Evolutionary conservation across 1,140 invertebrate genomes (phyloP).

Genomic region (Trichogramma pretiosum): DNA sequence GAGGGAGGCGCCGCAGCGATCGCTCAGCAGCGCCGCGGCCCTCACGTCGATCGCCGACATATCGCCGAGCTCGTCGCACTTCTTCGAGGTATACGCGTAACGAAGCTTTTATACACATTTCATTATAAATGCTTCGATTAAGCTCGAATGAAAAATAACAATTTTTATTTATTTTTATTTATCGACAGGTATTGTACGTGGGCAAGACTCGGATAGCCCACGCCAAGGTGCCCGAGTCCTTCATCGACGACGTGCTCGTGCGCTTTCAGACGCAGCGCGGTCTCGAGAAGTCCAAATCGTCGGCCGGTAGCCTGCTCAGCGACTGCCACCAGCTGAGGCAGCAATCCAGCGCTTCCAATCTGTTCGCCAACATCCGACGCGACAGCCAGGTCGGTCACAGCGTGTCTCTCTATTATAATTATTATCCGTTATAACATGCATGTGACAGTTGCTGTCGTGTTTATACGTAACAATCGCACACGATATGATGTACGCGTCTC

Average conservation of each 20-base stretch:
- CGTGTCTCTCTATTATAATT: too few relatives aligned
- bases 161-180: constrained; percentile 10
- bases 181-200: constrained; percentile 70
- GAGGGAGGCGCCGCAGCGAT: constrained; percentile 41
- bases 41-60: constrained; percentile 67
- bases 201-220: constrained; percentile 66
- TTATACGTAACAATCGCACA: too few relatives aligned
- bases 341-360: constrained; percentile 26
- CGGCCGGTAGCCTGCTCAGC: constrained; percentile 32
- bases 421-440: too few relatives aligned
- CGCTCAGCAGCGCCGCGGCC: constrained; percentile 52
- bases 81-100: constrained; percentile 80
- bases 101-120: too few relatives aligned
- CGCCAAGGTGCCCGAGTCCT: constrained; percentile 76
- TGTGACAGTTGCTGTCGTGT: too few relatives aligned
- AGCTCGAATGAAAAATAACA: neutral
- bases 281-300: constrained; percentile 55
- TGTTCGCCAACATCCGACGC: constrained; percentile 27
- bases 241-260: constrained; percentile 82
- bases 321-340: constrained; percentile 36
- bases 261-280: constrained; percentile 77
- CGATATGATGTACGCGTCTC: too few relatives aligned
- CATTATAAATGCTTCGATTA: too few relatives aligned
- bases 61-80: constrained; percentile 74
- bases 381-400: constrained; percentile 38